Evolutionary conservation across 2,888 invertebrate genomes (phyloP).

Genomic region (Scelioninae gen. 1): DNA sequence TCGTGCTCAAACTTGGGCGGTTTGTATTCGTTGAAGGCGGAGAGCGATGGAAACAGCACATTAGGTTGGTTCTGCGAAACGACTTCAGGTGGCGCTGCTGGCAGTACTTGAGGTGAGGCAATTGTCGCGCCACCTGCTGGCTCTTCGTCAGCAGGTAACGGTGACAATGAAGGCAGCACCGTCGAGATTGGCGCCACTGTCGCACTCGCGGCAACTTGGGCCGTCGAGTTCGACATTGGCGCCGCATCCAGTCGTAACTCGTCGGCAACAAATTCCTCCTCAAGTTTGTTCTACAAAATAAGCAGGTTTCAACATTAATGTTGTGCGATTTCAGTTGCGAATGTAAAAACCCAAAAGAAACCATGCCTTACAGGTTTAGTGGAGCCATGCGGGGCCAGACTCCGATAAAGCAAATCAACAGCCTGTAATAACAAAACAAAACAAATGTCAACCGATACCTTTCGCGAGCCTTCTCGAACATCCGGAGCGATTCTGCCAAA

Average conservation of each 20-base stretch:
- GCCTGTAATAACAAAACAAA: conserved; percentile 84
- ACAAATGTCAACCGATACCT: conserved; percentile 83
- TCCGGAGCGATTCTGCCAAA: conserved; percentile 23
- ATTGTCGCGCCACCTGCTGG: conserved; percentile 52
- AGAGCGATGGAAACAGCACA: conserved; percentile 33
- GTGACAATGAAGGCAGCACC: conserved; percentile 81
- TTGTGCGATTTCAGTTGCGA: too few relatives aligned
- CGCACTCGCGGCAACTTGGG: conserved; percentile 76
- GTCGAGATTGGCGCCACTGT: too few relatives aligned
- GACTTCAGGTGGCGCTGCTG: conserved; percentile 70
- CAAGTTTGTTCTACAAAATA: conserved; percentile 83
- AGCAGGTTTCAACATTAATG: too few relatives aligned
- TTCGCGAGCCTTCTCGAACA: conserved; percentile 52
- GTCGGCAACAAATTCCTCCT: conserved; percentile 82
- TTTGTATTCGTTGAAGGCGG: conserved; percentile 34
- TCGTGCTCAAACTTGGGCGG: conserved; percentile 42
- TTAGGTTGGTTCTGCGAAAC: conserved; percentile 43
- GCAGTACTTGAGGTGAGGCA: conserved; percentile 73
- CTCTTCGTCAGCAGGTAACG: too few relatives aligned
- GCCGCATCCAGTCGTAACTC: conserved; percentile 79
- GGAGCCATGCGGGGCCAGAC: conserved; percentile 84
- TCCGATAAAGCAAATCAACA: conserved; percentile 84
- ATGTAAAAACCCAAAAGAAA: conserved; percentile 80
- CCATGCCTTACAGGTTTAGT: conserved; percentile 84
- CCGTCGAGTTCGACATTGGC: conserved; percentile 27